phyloP scores from a whole-genome alignment of 2,888 invertebrate genomes.

The Rhamnusium bicolor region DNA sequence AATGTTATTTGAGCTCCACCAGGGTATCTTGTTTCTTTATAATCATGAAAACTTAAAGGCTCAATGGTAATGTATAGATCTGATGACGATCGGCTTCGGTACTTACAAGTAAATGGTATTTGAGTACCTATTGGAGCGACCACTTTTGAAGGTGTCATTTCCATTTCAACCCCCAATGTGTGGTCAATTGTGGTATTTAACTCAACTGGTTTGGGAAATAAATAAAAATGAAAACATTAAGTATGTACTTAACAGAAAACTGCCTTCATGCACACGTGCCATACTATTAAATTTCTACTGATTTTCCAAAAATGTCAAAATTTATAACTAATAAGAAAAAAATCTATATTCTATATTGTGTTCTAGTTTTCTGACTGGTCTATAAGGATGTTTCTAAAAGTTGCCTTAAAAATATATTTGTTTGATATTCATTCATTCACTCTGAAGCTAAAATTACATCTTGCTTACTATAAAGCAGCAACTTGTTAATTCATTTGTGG shows the following conservation, averaged over 20 bases:
- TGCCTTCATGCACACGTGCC: constrained; percentile 2
- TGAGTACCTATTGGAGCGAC: constrained; percentile 67
- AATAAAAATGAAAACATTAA: constrained; percentile 30
- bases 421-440: no score
- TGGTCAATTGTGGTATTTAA: constrained; percentile 19
- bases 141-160: constrained; percentile 71
- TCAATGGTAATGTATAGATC: constrained; percentile 52
- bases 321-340: background rate
- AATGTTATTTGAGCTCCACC: constrained; percentile 58
- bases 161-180: constrained; percentile 62
- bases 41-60: constrained; percentile 49
- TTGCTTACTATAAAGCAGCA: background rate
- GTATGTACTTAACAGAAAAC: constrained; percentile 17
- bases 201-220: constrained; percentile 27
- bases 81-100: constrained; percentile 63
- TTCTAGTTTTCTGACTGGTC: background rate
- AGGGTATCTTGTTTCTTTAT: constrained; percentile 38
- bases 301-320: background rate
- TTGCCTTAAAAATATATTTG: no score
- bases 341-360: background rate
- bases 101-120: constrained; percentile 72
- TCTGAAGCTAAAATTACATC: background rate
- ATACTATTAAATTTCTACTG: constrained; percentile 11
- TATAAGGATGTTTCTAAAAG: background rate
- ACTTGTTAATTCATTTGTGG: background rate